Evolutionary conservation across 2,888 invertebrate species (phyloP), one percentile per base, ranked within the genome.

Genomic region (Polyommatus iphigenia): DNA sequence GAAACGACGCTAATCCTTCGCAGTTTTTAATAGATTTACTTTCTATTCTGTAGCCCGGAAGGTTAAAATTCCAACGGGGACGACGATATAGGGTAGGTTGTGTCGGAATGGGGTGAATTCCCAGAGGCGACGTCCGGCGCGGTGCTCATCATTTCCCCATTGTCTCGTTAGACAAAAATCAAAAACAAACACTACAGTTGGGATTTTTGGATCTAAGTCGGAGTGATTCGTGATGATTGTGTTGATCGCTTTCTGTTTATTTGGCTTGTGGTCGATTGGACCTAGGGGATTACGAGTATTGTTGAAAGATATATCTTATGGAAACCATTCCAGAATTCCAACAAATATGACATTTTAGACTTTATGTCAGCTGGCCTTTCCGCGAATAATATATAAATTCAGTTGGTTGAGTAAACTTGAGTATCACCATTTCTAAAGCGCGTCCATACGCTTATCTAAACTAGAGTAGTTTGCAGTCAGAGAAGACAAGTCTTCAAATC

Each of bases 101-200:
- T 85, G 85, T 83, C 83, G 85, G 88, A 85, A 86, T 89, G 87
- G 93, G 92, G 93, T 90, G 90, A 91, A 90, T 86, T 93, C 93
- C 93, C 93, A 92, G 84, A 91, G 92, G 94, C 89, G 87, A 89
- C 88, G 90, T 90, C 87, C 88, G 85, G 89, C 89, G 86, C 91
- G 87, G 89, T 88, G 91, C 92, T 94, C 94, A 93, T 93, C 94
- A 93, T 93, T 93, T 93, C 93, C 94, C 94, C 91, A 94, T 94
- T 94, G 94, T 93, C 93, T 93, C 93, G 93, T 93, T 94, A 93
- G 91, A 93, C 93, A 93, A 93, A 94, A 94, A 94, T 93, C 93
- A 93, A 93, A 93, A 92, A 93, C 92, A 94, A 93, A 93, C 93
- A 93, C 89, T 89, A 82, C 87, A 86, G 86, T 85, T 82, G 88